A percentile compares a stretch with the other conserved stretches of the same genome.
Conservation (phyloP, 2,888 invertebrate species). For the Cephus nigrinus region DNA sequence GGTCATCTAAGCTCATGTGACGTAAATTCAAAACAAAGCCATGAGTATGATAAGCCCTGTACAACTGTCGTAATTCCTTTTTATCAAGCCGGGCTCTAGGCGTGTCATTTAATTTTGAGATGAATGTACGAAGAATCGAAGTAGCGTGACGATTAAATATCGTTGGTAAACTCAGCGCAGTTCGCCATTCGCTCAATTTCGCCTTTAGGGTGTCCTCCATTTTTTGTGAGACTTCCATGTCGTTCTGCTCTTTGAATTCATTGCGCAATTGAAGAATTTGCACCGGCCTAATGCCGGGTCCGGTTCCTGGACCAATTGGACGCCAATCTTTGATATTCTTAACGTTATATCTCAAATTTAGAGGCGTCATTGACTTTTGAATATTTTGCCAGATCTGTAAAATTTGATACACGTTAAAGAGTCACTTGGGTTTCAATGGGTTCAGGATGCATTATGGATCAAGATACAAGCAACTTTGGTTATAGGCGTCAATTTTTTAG, state of each 20-base stretch:
- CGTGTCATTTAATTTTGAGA: conserved; percentile 40
- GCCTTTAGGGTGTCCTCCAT: conserved; percentile 54
- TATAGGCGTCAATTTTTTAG: neutral
- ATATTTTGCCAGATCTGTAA: conserved; percentile 61
- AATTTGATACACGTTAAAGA: neutral
- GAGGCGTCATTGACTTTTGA: conserved; percentile 50
- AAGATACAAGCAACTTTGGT: neutral
- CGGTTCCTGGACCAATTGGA: conserved; percentile 27
- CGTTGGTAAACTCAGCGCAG: conserved; percentile 49
- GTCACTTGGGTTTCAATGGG: neutral
- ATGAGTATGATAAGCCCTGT: conserved; percentile 58
- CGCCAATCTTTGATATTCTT: conserved; percentile 58
- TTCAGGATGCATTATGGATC: neutral
- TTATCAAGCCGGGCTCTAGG: conserved; percentile 48
- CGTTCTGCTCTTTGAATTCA: conserved; percentile 21
- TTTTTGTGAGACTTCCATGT: conserved; percentile 23
- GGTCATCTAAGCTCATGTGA: conserved; percentile 43
- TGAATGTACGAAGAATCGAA: conserved; percentile 46
- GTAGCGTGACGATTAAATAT: conserved; percentile 59
- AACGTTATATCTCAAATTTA: conserved; percentile 53
- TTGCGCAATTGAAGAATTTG: conserved; percentile 49
- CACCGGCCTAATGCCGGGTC: conserved; percentile 27
- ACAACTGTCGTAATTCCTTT: conserved; percentile 54
- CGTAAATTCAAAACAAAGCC: conserved; percentile 58
- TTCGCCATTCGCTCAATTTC: conserved; percentile 53